Percentiles rank a stretch among this genome's conserved stretches.
Conservation (phyloP, 2,888 invertebrate species). For the Mesorhabditis spiculigera region DNA sequence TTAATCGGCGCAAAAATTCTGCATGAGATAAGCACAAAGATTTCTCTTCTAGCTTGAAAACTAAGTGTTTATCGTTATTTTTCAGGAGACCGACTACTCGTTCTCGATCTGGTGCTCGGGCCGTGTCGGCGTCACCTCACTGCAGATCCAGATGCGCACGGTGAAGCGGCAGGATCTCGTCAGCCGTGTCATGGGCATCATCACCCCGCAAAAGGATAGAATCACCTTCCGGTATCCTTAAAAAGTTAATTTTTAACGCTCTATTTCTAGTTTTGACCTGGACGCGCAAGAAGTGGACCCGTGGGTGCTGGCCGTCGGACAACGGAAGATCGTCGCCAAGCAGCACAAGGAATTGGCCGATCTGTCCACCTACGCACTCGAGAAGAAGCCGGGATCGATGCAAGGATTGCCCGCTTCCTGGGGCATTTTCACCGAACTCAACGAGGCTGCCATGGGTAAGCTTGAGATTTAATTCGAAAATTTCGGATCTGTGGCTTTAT, state of each 20-base stretch:
- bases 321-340: constrained; percentile 79
- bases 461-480: too few relatives aligned
- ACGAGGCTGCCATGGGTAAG: constrained; percentile 21
- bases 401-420: constrained; percentile 15
- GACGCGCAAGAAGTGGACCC: constrained; percentile 80
- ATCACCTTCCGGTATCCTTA: constrained; percentile 62
- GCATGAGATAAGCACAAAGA: too few relatives aligned
- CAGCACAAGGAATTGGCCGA: constrained; percentile 88
- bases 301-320: constrained; percentile 85
- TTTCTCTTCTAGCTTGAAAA: too few relatives aligned
- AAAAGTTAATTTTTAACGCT: background rate
- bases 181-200: constrained; percentile 76
- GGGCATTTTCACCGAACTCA: constrained; percentile 32
- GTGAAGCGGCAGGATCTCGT: constrained; percentile 92
- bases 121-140: constrained; percentile 23
- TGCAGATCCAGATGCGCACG: constrained; percentile 79
- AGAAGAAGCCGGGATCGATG: constrained; percentile 23
- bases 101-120: constrained; percentile 40
- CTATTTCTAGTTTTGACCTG: constrained; percentile 19
- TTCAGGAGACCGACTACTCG: constrained; percentile 27
- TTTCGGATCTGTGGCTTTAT: too few relatives aligned
- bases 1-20: too few relatives aligned
- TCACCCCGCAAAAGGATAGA: constrained; percentile 82
- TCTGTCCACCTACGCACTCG: constrained; percentile 62
- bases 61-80: too few relatives aligned